Evolutionary conservation across 1,140 invertebrate genomes (phyloP).

Genomic region (Sarcophaga peregrina): DNA sequence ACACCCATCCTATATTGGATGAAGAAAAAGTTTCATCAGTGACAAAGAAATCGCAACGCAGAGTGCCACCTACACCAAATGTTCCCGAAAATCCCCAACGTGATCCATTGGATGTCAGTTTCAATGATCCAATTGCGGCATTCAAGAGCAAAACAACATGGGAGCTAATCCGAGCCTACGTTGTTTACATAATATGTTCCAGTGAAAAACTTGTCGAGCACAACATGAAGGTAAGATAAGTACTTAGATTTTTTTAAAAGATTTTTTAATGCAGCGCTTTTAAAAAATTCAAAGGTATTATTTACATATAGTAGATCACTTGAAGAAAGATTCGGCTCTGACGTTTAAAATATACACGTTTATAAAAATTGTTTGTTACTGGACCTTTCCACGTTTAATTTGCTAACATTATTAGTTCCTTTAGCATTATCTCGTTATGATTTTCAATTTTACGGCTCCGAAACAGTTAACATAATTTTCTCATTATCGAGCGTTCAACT

Average conservation of each 20-base stretch:
- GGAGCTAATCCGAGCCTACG: constrained; percentile 90
- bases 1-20: neutral
- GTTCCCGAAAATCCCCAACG: constrained; percentile 66
- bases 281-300: neutral
- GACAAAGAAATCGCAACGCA: constrained; percentile 24
- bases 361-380: no score
- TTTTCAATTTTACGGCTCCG: no score
- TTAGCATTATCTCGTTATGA: no score
- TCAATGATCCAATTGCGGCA: constrained; percentile 81
- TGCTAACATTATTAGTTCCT: no score
- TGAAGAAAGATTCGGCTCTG: no score
- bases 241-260: neutral
- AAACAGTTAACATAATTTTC: no score
- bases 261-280: neutral
- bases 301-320: no score
- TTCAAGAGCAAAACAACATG: constrained; percentile 95
- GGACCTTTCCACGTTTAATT: no score
- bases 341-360: no score
- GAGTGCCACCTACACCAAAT: constrained; percentile 25
- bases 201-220: constrained; percentile 91
- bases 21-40: constrained; percentile 24
- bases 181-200: constrained; percentile 94
- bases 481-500: no score
- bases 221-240: constrained; percentile 85
- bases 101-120: constrained; percentile 89